Conservation (phyloP, 2,888 invertebrate species). For the Polydrusus pterygomalis region DNA sequence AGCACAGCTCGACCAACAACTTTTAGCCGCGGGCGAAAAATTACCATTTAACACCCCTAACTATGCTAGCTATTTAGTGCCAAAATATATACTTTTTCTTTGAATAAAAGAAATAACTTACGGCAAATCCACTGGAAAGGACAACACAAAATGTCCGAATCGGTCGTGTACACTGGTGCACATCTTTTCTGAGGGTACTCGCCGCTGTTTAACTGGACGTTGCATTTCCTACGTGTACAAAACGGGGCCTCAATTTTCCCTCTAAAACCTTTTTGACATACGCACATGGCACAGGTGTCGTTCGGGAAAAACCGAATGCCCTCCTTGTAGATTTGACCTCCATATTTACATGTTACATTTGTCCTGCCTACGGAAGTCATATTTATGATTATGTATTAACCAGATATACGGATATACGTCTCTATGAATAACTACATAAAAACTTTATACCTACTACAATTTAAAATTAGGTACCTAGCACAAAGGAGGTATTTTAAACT, state of each 20-base stretch:
- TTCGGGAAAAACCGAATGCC: slow-evolving; percentile 72
- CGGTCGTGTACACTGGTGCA: slow-evolving; percentile 71
- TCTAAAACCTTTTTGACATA: slow-evolving; percentile 72
- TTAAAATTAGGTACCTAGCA: no score
- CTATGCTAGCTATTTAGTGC: no score
- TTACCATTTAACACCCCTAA: no score
- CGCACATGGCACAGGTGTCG: slow-evolving; percentile 71
- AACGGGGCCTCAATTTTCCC: slow-evolving; percentile 68
- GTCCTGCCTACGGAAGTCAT: neutral
- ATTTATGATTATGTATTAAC: neutral
- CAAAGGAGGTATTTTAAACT: no score
- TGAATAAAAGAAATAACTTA: slow-evolving; percentile 67
- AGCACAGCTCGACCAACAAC: no score
- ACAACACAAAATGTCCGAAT: slow-evolving; percentile 65
- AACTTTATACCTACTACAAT: no score
- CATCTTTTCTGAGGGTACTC: slow-evolving; percentile 70
- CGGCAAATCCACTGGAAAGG: slow-evolving; percentile 74
- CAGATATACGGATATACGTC: no score
- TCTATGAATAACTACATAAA: no score
- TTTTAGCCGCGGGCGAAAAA: no score
- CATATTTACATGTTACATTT: slow-evolving; percentile 68
- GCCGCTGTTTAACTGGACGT: slow-evolving; percentile 73
- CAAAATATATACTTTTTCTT: no score
- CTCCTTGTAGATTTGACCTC: slow-evolving; percentile 72
- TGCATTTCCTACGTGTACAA: slow-evolving; percentile 73